Evolutionary conservation across 1,140 invertebrate genomes (phyloP), one percentile per base, ranked within the genome.

Genomic region (Scaptomyza graminum): DNA sequence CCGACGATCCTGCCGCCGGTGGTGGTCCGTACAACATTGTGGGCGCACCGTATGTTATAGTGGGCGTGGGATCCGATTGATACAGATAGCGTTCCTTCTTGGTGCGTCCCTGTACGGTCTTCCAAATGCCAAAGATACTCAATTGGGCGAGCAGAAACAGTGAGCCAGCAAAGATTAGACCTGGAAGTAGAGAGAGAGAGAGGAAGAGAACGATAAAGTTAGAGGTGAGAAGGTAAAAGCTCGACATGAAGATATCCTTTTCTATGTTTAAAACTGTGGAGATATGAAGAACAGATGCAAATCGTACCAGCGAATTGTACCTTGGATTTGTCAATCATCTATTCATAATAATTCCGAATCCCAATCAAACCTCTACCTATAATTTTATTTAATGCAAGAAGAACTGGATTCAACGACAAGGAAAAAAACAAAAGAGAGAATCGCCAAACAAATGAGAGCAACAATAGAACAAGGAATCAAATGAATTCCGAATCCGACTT

Each of bases 101-200:
- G 95, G 95, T 96, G 96, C 92, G 96, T 94, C 92, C 96, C 95
- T 79, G 96, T 16, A 91, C 90, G n/a, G 90, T 91, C 69, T 91
- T 91, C 90, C 90, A 91, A 54, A 91, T 87, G 51, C 82, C 88
- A 68, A 90, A 89, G 41, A 91, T 90, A 47, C 81, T 89, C n/a
- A 91, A 44, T 68, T 91, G 90, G 44, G 90, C 90, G 15, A 91
- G 72, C 34, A 91, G 56, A 63, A 91, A 91, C 7, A 90, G 68
- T 12, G 79, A 78, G 41, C 88, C 79, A 37, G 90, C 90, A 39
- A 91, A 74, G 22, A 91, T 84, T 0, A 91, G 82, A 51, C 90
- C 90, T 91, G 56, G 2, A 54, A 62, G 37, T 25, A 16, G 43
- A n/a, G 6, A 67, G 12, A 16, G 43, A n/a, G 6, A 67, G 12